Conservation (phyloP, 2,797 vertebrate genomes). For the Spizella passerina region DNA sequence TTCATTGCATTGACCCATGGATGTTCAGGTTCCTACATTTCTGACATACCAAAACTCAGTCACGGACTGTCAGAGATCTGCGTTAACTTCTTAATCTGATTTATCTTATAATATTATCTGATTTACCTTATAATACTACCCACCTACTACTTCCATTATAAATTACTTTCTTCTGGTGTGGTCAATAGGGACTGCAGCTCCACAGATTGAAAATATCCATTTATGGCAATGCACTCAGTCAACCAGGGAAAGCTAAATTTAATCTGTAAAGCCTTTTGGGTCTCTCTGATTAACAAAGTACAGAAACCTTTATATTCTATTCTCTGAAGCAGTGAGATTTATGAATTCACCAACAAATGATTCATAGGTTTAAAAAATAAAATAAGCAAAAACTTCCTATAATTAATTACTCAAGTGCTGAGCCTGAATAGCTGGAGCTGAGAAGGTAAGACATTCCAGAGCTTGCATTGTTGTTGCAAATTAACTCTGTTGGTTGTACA, state of each 20-base stretch:
- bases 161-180: background rate
- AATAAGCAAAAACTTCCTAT: slow-evolving; percentile 46
- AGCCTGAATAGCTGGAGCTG: background rate
- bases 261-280: slow-evolving; percentile 31
- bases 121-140: background rate
- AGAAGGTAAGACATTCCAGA: background rate
- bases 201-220: slow-evolving; percentile 34
- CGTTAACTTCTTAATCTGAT: background rate
- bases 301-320: slow-evolving; percentile 12
- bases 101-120: background rate
- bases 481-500: background rate
- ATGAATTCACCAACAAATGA: slow-evolving; percentile 23
- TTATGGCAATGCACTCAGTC: slow-evolving; percentile 51
- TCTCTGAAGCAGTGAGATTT: slow-evolving; percentile 3
- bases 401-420: slow-evolving; percentile 38
- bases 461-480: background rate
- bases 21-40: background rate
- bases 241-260: slow-evolving; percentile 54
- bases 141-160: background rate
- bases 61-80: background rate
- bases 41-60: background rate
- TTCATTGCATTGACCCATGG: background rate
- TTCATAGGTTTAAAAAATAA: slow-evolving; percentile 37
- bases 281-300: slow-evolving; percentile 32
- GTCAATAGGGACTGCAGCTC: slow-evolving; percentile 7